Base-by-base conservation (phyloP, 2,113 vertebrate species). In the Manacus vitellinus region DNA sequence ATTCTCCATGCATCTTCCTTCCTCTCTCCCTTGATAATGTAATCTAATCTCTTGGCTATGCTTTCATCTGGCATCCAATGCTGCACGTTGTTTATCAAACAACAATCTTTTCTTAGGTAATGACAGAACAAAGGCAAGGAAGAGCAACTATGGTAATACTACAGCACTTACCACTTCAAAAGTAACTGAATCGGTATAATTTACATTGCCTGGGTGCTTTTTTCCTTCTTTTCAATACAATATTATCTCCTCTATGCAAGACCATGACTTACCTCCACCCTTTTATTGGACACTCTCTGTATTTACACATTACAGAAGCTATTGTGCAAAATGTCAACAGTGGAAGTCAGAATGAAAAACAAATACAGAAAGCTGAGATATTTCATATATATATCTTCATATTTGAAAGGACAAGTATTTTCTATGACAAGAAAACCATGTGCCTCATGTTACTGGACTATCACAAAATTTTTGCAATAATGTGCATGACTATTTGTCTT, bases 91-190 rank as follows among this genome's bases (percentile, higher is more conserved):
- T 95, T 96, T 96, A 97, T 96, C 96, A 96, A 97, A 97, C 94
- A 97, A 98, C 96, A 97, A 97, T 94, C 96, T 96, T 84, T 92
- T 84, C 92, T 86, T 95, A 68, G 93, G 94, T 94, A 93, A 97
- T 94, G 96, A 96, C 73, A 96, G 97, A 98, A 97, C 94, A 97
- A 98, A 98, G 96, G 94, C 66, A 94, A 95, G 84, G 94, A 96
- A 96, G 90, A 97, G 43, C 81, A 97, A 75, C 92, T 94, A 27
- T 22, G 68, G 89, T 70, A 97, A 97, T 87, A 83, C 92, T 89
- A 82, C 81, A 94, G 96, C 94, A 96, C 89, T 97, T 95, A 96
- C 89, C 95, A 97, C 97, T 98, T 98, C 96, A 98, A 98, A 98
- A 96, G 96, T 95, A 85, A 82, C 78, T 63, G 62, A 55, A 88